A percentile compares a stretch with the other conserved stretches of the same genome.
Conservation (phyloP, 2,888 invertebrate genomes). For the Leucophenga maculata region DNA sequence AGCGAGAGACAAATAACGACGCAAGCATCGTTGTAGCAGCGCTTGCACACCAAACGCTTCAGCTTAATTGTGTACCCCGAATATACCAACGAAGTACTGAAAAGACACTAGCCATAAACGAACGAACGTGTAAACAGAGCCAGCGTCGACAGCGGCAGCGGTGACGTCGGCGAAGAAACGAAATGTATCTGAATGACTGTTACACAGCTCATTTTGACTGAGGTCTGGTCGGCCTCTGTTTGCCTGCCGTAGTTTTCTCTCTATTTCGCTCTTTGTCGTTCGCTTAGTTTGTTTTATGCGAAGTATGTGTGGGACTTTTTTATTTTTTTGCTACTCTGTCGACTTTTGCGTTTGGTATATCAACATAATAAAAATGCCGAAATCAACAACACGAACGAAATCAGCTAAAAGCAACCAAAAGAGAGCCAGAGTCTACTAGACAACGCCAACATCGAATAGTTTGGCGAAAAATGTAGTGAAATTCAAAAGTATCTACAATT, state of each 20-base stretch:
- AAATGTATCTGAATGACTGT: neutral
- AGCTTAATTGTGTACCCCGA: constrained; percentile 5
- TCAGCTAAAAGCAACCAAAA: too few species aligned
- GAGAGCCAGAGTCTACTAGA: too few species aligned
- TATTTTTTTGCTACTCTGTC: neutral
- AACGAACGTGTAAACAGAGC: neutral
- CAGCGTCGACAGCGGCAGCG: neutral
- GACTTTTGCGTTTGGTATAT: neutral
- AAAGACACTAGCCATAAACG: neutral
- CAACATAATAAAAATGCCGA: too few species aligned
- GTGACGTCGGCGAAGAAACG: neutral
- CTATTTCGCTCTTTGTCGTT: neutral
- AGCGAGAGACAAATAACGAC: constrained; percentile 2
- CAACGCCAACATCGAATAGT: neutral
- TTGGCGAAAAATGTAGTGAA: too few species aligned
- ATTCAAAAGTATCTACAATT: too few species aligned
- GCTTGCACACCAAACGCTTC: neutral
- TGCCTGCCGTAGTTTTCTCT: neutral
- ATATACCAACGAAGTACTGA: neutral
- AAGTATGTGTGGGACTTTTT: neutral
- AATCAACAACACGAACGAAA: too few species aligned
- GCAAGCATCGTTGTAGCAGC: neutral
- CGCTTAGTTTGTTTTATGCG: neutral
- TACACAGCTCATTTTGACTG: neutral
- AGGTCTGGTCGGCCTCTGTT: neutral